phyloP scores from a whole-genome alignment of 2,797 vertebrate species.

The Tangara arthus region DNA sequence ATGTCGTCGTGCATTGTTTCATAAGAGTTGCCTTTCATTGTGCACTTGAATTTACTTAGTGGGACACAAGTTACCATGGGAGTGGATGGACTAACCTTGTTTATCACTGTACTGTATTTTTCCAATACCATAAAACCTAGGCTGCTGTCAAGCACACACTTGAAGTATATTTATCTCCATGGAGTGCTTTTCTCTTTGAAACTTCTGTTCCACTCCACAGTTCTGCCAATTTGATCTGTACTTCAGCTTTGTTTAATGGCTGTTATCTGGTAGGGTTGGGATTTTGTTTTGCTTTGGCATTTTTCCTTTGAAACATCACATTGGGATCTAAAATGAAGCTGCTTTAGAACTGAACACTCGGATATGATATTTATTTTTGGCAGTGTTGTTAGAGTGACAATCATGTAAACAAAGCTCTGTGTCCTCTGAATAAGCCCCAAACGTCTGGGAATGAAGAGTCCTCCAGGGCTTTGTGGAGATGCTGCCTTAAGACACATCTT shows the following conservation, averaged over 20 bases:
- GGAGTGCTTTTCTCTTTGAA: neutral
- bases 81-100: neutral
- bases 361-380: neutral
- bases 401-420: neutral
- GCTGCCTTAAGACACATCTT: neutral
- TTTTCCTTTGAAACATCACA: neutral
- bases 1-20: neutral
- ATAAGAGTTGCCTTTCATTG: neutral
- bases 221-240: neutral
- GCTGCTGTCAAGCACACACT: neutral
- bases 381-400: neutral
- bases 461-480: neutral
- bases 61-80: neutral
- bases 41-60: neutral
- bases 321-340: neutral
- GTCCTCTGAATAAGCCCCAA: neutral
- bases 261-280: neutral
- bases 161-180: neutral
- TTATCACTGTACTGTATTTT: neutral
- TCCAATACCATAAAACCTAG: neutral
- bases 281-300: neutral
- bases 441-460: neutral
- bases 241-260: neutral
- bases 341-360: neutral
- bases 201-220: neutral